Base-by-base conservation (phyloP, 2,797 vertebrate species). In the Enteromius viviparus region DNA sequence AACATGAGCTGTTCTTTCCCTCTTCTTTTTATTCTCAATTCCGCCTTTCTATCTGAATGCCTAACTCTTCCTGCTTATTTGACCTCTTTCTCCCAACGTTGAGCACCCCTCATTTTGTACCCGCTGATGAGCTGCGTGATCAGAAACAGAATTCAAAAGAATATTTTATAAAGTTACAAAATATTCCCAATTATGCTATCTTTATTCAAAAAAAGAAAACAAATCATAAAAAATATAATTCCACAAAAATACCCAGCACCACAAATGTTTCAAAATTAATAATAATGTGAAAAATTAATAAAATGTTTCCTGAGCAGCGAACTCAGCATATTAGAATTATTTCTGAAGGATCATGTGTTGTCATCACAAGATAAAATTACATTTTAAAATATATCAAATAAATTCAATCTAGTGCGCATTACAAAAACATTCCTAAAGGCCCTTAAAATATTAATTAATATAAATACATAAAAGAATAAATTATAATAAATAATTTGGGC, bases 51-150 rank as follows among this genome's bases (percentile, higher is more conserved):
- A n/a, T 37, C 32, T 55, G 19, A 55, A 53, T 7, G 49, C 49
- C n/a, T 51, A 49, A 42, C 29, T 65, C 32, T 78, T 66, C 60
- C 19, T 37, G n/a, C 40, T 11, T 58, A 15, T 53, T 69, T 80
- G 66, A 40, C 19, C 62, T 51, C 3, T 66, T 71, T 4, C 3
- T 23, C 11, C 71, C 11, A 15, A 26, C 6, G 12, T 42, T 69
- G 34, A 40, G 34, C 68, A 11, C 64, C 3, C 0, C 32, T 17
- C 14, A 9, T 9, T 47, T 71, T 26, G 7, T 49, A 49, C 3
- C 23, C 5, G 9, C 12, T 19, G 9, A 72, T 51, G 47, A 19
- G 47, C 47, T 72, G 40, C 40, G 7, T 42, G 40, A 42, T 42
- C 42, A 11, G 42, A 11, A 42, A 42, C 42, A 42, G 42, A 42